Conservation (phyloP, 2,888 invertebrate species). For the Aricia artaxerxes region DNA sequence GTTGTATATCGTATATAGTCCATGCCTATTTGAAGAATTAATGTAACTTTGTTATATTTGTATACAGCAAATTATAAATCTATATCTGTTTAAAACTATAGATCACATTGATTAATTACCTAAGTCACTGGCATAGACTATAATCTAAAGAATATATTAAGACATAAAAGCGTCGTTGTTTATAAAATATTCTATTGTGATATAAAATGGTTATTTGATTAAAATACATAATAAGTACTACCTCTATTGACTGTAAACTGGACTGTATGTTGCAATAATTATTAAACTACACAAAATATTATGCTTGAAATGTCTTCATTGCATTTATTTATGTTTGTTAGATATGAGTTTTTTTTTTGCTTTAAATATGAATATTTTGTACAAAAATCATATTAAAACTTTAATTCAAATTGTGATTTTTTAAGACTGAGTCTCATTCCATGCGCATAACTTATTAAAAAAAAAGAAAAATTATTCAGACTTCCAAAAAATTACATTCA, state of each 20-base stretch:
- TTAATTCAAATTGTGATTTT: neutral
- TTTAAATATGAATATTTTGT: neutral
- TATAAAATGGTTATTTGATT: neutral
- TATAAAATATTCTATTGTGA: neutral
- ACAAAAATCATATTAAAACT: neutral
- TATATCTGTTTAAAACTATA: neutral
- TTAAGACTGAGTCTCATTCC: neutral
- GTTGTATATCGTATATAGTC: neutral
- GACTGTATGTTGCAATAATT: neutral
- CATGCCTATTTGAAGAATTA: neutral
- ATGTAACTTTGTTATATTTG: neutral
- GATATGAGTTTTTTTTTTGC: neutral
- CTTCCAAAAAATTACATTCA: constrained; percentile 27
- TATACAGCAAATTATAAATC: neutral
- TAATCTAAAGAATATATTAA: neutral
- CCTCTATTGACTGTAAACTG: neutral
- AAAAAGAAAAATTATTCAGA: constrained; percentile 28
- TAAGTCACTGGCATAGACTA: constrained; percentile 8
- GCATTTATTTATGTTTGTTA: neutral
- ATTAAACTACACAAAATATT: neutral
- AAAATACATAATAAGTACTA: neutral
- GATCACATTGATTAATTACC: neutral
- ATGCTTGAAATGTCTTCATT: neutral
- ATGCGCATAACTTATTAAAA: neutral
- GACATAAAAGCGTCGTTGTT: neutral